Evolutionary conservation across 2,113 vertebrate species (phyloP), one percentile per base, ranked within the genome.

Genomic region (Amia ocellicauda): DNA sequence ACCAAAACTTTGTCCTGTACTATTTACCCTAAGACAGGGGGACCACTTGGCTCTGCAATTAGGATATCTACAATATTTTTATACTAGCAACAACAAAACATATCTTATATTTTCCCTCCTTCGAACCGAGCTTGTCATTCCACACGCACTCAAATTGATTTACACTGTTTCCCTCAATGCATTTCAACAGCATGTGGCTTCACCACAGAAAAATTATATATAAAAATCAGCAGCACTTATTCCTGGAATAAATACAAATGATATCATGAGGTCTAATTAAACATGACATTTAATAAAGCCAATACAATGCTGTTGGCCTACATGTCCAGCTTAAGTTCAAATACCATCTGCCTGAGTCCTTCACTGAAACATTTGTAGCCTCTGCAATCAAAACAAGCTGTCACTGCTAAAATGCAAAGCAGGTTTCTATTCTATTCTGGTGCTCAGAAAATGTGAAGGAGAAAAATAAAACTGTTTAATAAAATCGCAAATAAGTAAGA

Each of bases 311-410:
- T 58, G 74, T 73, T 47, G 77, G 70, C 78, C 82, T 75, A 58
- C 47, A 49, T 69, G 78, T 70, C 78, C 79, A 78, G 79, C 83
- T 81, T 60, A 60, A 53, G 58, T 67, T 64, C 61, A 68, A 80
- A 68, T 47, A 28, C 80, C 77, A 87, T 89, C 86, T 88, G 86
- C 80, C 82, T 79, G 7, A 45, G 85, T 77, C 80, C 80, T 47
- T 2, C 70, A 58, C 71, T 74, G 67, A 75, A 76, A 71, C 24
- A 55, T 63, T 60, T 62, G 63, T 73, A 73, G 74, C 69, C 69
- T 49, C 31, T 47, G 53, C 74, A 69, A 75, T 58, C 69, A 80
- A 72, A 80, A 74, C 68, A 73, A 73, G 62, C 77, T 70, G 70
- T 27, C 7, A 5, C 13, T 54, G 65, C 58, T 50, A 43, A 68